Conservation (phyloP, 2,113 vertebrate genomes). For the Cavia porcellus region DNA sequence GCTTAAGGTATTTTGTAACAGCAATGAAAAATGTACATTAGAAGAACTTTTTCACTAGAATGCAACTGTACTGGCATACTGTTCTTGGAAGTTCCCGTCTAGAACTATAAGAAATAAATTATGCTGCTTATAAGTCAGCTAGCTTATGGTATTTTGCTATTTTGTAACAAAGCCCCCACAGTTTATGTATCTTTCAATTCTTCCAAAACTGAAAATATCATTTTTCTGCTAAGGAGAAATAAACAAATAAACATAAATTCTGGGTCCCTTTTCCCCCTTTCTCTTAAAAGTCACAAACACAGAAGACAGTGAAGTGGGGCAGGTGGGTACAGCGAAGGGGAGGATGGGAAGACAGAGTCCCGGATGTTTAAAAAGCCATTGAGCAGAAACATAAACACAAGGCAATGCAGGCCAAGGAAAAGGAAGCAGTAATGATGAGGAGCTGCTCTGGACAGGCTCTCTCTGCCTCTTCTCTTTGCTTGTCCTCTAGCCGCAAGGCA, state of each 20-base stretch:
- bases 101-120: neutral
- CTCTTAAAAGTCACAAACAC: conserved; percentile 76
- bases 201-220: conserved; percentile 88
- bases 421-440: conserved; percentile 55
- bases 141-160: neutral
- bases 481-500: conserved; percentile 43
- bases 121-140: neutral
- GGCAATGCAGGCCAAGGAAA: conserved; percentile 58
- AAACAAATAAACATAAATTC: conserved; percentile 73
- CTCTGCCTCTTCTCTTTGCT: conserved; percentile 61
- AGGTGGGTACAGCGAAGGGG: conserved; percentile 71
- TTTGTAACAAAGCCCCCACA: conserved; percentile 67
- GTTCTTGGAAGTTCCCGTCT: neutral
- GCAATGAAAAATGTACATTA: neutral
- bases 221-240: conserved; percentile 84
- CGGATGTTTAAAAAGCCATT: conserved; percentile 67
- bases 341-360: conserved; percentile 62
- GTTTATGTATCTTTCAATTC: conserved; percentile 86
- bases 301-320: conserved; percentile 64
- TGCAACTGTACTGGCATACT: neutral
- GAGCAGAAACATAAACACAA: conserved; percentile 80
- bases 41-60: neutral
- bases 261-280: conserved; percentile 24
- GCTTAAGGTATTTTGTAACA: neutral
- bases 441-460: conserved; percentile 19